Evolutionary conservation across 2,888 invertebrate species (phyloP), one percentile per base, ranked within the genome.

Genomic region (Thymelicus lineola): DNA sequence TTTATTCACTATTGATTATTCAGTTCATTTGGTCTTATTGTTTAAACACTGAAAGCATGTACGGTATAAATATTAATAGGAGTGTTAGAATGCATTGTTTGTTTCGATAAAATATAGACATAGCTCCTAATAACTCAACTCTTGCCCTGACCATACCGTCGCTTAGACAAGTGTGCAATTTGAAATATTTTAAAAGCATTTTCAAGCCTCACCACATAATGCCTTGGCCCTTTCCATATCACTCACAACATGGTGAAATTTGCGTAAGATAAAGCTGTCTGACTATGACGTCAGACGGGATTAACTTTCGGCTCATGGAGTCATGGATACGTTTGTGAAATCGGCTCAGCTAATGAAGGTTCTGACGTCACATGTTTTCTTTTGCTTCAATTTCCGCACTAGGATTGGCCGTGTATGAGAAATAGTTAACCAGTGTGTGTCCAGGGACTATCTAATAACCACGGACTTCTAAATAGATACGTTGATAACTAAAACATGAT

Each of bases 111-210:
- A n/a, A 59, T 20, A 46, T 42, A 28, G 12, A 53, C 38, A 6
- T 46, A 55, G 55, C 15, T 62, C 45, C 60, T 67, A 68, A 61
- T 60, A 62, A 55, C 68, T 46, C 67, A 67, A 68, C 17, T 14
- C 5, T 68, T 68, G 61, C 61, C 46, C 55, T 55, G 53, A 28
- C 53, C 61, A 45, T 42, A 28, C 46, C 42, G 10, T 45, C 60
- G 17, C 61, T 68, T 68, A 53, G 15, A 62, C 62, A 68, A 68
- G 45, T 55, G 61, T 36, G 55, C 45, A 45, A 46, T 68, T 68
- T 68, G 62, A 46, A 67, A 61, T 55, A 68, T 62, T 55, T 68
- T 61, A 68, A 68, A 68, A 68, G 68, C 61, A 62, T 68, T 57
- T 55, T 68, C 55, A 10, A 62, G 55, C 46, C 17, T 17, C n/a